Evolutionary conservation across 2,797 vertebrate species (phyloP), one percentile per base, ranked within the genome.

Genomic region (Chrysocyon brachyurus): DNA sequence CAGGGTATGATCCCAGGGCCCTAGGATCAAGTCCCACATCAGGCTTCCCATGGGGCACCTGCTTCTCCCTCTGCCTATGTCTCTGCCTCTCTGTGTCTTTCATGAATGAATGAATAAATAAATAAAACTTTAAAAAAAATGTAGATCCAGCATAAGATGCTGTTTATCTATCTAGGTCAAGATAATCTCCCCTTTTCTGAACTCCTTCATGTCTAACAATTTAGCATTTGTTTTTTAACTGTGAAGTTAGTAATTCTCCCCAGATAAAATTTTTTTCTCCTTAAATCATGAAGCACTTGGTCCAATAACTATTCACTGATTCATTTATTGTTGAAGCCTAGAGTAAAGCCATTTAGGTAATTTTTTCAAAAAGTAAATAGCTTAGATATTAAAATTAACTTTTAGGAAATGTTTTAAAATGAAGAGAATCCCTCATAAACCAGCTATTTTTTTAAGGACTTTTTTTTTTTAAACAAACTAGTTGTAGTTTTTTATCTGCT

Each of bases 351-450:
- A 21, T 12, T 96, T 52, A 52, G 22, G n/a, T 57, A 15, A 8
- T 31, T 36, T 81, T 94, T n/a, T n/a, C 3, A 17, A 75, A 72
- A 78, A 52, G 5, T 5, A 81, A 81, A 33, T 59, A 66, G 79
- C 16, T 73, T 66, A 49, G 21, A 28, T n/a, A 82, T 21, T 31
- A 91, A 91, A 79, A 63, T 19, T 21, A 91, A 87, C 73, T 91
- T 94, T 82, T 17, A 81, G 26, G 68, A 40, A 78, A 77, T 8
- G 5, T 46, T 96, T 96, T 75, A n/a, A 66, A 91, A 81, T 75
- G 26, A 54, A 97, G 91, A 28, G 15, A 93, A 66, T 72, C 14
- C 15, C 11, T 22, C 19, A 88, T 2, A 68, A 95, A 88, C 0
- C 3, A 6, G 5, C 66, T 72, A 70, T 61, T 75, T 93, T 87